Base-by-base conservation (phyloP, 92 coral and sea anemone species). In the Scolanthus callimorphus region DNA sequence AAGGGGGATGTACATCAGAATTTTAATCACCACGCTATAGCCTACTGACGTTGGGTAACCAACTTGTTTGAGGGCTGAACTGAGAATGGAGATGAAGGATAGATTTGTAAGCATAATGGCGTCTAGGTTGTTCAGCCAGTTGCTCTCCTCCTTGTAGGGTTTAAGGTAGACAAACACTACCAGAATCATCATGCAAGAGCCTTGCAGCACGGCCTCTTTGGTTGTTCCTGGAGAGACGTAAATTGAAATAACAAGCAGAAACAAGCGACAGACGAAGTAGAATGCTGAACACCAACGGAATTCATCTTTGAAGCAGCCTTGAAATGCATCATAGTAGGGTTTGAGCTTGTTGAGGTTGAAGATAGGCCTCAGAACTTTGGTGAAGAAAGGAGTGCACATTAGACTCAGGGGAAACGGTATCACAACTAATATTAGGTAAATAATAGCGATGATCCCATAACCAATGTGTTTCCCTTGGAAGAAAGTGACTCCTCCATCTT, bases 261-360 rank as follows among this genome's bases (percentile, higher is more conserved):
- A 52, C 30, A 73, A 67, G 57, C 99, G 55, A 54, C 90, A 80
- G 27, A 94, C 70, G 60, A 94, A 94, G 76, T 88, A 94, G 70
- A 94, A 94, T 3, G 99, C 90, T 20, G 99, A 81, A 65, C 82
- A 94, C 99, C 99, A 94, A 20, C 97, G 88, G 44, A 80, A 94
- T 8, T 77, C 73, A 47, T 89, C 90, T 47, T 89, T 84, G 39
- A 94, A 89, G 77, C 96, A 90, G 48, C 83, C 74, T 39, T 94
- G 99, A 31, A 84, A 81, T 31, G 99, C 80, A 67, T 89, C 85
- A 27, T 84, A 81, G 60, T 76, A 65, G 1, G 95, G 96, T 49
- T 57, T 85, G 50, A 78, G 81, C 39, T 88, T 72, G 78, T 70
- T 89, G 20, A 78, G 82, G 44, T 94, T 84, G 25, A 65, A 70